Evolutionary conservation across 2,797 vertebrate genomes (phyloP).

Genomic region (Alosa sapidissima): DNA sequence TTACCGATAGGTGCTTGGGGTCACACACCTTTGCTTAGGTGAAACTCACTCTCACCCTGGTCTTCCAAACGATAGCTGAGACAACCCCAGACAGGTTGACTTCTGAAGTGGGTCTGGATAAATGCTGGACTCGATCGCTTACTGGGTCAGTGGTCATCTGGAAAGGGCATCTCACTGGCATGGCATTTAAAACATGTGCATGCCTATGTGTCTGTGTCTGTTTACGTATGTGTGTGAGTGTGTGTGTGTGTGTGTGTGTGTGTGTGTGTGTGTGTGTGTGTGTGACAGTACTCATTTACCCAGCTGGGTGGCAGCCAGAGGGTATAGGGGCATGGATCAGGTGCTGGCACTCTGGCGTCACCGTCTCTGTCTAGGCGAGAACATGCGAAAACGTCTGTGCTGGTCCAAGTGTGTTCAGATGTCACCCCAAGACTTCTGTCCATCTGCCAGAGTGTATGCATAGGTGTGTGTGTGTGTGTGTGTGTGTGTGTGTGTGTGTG

Average conservation of each 20-base stretch:
- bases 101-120: background rate
- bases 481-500: background rate
- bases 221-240: background rate
- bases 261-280: background rate
- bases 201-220: background rate
- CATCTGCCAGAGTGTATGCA: background rate
- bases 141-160: background rate
- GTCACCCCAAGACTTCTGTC: conserved; percentile 3
- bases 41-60: background rate
- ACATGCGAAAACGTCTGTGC: background rate
- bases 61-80: background rate
- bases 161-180: background rate
- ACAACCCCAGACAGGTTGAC: background rate
- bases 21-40: background rate
- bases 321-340: background rate
- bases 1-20: background rate
- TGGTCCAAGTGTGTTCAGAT: conserved; percentile 12
- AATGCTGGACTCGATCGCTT: background rate
- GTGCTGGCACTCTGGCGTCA: conserved; percentile 25
- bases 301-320: conserved; percentile 8
- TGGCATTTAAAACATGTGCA: background rate
- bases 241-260: conserved; percentile 2
- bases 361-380: background rate
- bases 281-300: conserved; percentile 12
- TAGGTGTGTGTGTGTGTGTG: background rate